Evolutionary conservation across 2,888 invertebrate genomes (phyloP), one percentile per base, ranked within the genome.

Genomic region (Euclidia mi): DNA sequence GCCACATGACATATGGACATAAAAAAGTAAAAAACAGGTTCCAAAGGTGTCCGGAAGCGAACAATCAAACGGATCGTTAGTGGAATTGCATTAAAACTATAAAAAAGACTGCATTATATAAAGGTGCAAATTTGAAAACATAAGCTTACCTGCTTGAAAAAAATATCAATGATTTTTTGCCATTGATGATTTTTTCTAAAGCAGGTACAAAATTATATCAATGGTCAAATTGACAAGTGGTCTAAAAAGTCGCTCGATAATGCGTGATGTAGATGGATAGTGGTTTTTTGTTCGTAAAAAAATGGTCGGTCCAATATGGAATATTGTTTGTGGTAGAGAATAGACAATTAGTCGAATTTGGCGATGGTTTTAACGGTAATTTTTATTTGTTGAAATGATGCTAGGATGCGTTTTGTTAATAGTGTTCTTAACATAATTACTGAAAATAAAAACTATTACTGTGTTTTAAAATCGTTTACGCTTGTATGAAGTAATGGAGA

Each of bases 61-160:
- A 69, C 84, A 79, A 88, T 90, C 84, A 73, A 76, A 82, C 76
- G 82, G 81, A 84, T 90, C 89, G 89, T 92, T 92, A 90, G 85
- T 79, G 65, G 82, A 87, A 90, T 90, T 85, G 82, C 78, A 74
- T 82, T 82, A 89, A 84, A 82, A 68, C 79, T 81, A 83, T 85
- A 88, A 90, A 91, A 70, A 90, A 89, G 80, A 65, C n/a, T 61
- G 73, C 80, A 83, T 89, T 82, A 82, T 81, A 78, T 73, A 66
- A 79, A 82, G 89, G 90, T 89, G 90, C 87, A 87, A 92, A 91
- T 89, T 88, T 71, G 82, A 84, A 88, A 85, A 84, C 61, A 72
- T 62, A n/a, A n/a, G 74, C 61, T 63, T 83, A 83, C 82, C 82
- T 81, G 81, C 57, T 52, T 49, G 37, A 37, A 52, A 37, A 51